Base-by-base conservation (phyloP, 2,797 vertebrate genomes). In the Avahi laniger region DNA sequence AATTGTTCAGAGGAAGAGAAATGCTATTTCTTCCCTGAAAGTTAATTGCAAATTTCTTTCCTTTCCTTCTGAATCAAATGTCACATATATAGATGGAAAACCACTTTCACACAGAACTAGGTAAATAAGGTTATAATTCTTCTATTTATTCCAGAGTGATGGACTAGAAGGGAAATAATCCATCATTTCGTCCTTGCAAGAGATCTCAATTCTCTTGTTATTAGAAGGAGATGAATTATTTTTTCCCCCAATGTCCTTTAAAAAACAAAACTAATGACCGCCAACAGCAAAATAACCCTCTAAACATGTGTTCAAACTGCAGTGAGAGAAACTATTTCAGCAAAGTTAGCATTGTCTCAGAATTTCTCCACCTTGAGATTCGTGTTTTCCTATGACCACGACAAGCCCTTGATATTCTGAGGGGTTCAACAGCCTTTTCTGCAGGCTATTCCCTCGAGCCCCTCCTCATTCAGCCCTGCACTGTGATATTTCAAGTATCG, bases 1-100 rank as follows among this genome's bases (percentile, higher is more conserved):
- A 90, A 80, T 50, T 78, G 26, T 94, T 84, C 67, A 95, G 80
- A 97, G 70, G 15, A 79, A 97, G 87, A 97, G 59, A 89, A 97
- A 97, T 76, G n/a, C 8, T 83, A 22, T 63, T 93, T 97, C 75
- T 94, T 89, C 86, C 89, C 85, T 97, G 92, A 98, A 94, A 95
- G 86, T 67, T 94, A 92, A 84, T 81, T 95, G 61, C 7, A 82
- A 93, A 18, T 70, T 93, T 96, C 79, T 95, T 87, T 93, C 83
- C 79, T 96, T 97, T 92, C 75, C 84, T 97, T 93, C 82, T 96
- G 67, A 92, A 97, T 80, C 82, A 72, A 96, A 95, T 96, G 54
- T 88, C 85, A 70, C 48, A 59, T 63, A 20, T 75, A 61, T 81
- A 65, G n/a, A 38, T 63, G 35, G 85, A 97, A 84, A 86, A 70